A percentile compares a stretch with the other conserved stretches of the same genome.
These are phyloP conservation scores for Acanthopagrus latus DNA, from an alignment of 2,797 vertebrate species.

Conservation along the genomic window DNA sequence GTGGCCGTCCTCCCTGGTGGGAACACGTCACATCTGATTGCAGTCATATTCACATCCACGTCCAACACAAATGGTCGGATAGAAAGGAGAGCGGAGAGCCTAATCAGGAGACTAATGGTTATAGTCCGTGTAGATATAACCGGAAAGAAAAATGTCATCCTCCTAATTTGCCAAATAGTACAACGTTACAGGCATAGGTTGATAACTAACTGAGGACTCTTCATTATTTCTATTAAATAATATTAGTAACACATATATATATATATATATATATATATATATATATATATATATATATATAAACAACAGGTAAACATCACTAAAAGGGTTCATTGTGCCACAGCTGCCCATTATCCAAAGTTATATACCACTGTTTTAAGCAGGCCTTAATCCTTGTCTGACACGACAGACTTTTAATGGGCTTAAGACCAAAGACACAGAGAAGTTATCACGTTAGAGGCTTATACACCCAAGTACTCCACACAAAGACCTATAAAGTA, in stretches of 20 bases:
- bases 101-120: slow-evolving; percentile 46
- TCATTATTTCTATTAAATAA: slow-evolving; percentile 12
- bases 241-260: neutral
- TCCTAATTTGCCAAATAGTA: neutral
- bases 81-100: slow-evolving; percentile 38
- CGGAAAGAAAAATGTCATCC: slow-evolving; percentile 38
- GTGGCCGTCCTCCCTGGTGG: slow-evolving; percentile 76
- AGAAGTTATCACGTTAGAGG: slow-evolving; percentile 82
- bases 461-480: slow-evolving; percentile 81
- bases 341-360: slow-evolving; percentile 65
- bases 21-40: slow-evolving; percentile 79
- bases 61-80: slow-evolving; percentile 55
- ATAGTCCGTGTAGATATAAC: slow-evolving; percentile 37
- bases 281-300: no score
- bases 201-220: neutral
- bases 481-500: slow-evolving; percentile 81
- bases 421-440: slow-evolving; percentile 85
- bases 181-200: neutral
- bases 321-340: slow-evolving; percentile 20
- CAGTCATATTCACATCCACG: slow-evolving; percentile 62
- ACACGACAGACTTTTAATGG: slow-evolving; percentile 87
- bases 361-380: slow-evolving; percentile 75
- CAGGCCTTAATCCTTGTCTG: slow-evolving; percentile 83
- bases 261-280: no score
- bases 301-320: slow-evolving; percentile 37